These are phyloP conservation scores for Pterostichus madidus DNA, from an alignment of 2,888 invertebrate species.

Conservation along the genomic window DNA sequence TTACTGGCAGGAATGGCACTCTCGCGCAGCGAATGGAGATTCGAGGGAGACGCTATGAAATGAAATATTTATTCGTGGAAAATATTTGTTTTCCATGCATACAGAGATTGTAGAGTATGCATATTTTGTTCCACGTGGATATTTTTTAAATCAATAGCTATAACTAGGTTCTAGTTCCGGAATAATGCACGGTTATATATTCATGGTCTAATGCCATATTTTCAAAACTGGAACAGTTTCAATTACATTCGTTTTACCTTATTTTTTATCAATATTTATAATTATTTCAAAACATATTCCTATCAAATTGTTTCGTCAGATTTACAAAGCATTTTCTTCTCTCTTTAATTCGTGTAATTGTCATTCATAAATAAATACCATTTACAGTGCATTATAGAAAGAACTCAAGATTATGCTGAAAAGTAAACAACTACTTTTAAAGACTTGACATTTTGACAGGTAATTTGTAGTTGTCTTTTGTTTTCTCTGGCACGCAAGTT, in stretches of 20 bases:
- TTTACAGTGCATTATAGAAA: conserved; percentile 20
- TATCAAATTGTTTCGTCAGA: conserved; percentile 24
- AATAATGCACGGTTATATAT: conserved; percentile 15
- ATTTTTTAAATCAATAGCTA: conserved; percentile 50
- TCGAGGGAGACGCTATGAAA: conserved; percentile 44
- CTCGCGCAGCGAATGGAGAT: conserved; percentile 13
- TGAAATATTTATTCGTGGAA: conserved; percentile 57
- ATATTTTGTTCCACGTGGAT: conserved; percentile 48
- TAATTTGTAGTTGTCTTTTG: conserved; percentile 50
- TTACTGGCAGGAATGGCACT: conserved; percentile 42
- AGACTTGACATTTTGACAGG: conserved; percentile 46
- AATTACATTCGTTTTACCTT: conserved; percentile 9
- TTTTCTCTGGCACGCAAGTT: conserved; percentile 39
- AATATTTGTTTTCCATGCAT: conserved; percentile 56
- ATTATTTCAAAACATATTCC: neutral
- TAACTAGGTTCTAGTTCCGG: conserved; percentile 33
- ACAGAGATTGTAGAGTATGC: conserved; percentile 48
- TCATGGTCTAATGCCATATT: conserved; percentile 33
- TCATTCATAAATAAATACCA: conserved; percentile 17
- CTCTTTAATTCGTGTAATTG: conserved; percentile 14
- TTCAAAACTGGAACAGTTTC: conserved; percentile 14
- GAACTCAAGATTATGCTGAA: conserved; percentile 23
- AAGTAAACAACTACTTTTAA: conserved; percentile 35
- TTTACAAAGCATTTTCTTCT: conserved; percentile 10
- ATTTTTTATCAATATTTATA: conserved; percentile 34